Base-by-base conservation (phyloP, 2,888 invertebrate genomes). In the Athalia cordata region DNA sequence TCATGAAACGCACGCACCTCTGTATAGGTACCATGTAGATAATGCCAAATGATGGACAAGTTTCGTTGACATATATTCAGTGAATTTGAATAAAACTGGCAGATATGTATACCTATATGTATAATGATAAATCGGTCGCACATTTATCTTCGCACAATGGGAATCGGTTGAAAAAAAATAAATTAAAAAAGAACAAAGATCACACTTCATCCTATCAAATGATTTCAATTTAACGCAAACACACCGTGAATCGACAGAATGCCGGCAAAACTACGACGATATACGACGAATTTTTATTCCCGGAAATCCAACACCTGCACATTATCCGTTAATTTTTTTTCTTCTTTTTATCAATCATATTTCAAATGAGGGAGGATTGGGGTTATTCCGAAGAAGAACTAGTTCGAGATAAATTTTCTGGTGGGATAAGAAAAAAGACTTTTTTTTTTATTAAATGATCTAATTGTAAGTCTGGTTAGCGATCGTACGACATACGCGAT, bases 171-270 rank as follows among this genome's bases (percentile, higher is more conserved):
- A 68, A 68, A 52, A 68, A 29, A 29, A 29, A 1, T 29, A 29
- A 29, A 29, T 29, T 1, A 29, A 29, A 29, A 29, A 2, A 29
- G 29, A 29, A 29, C 29, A 29, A 29, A 68, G 68, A 68, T 68
- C 55, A 68, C 55, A 68, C 68, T 55, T 68, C 68, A 55, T 68
- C 55, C 68, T 50, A 68, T 55, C 68, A 52, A 68, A 68, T 68
- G 68, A 68, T 68, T 52, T 68, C 68, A 68, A 68, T 68, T 68
- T 68, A 68, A 68, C 68, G 68, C 68, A 68, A 68, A 68, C 68
- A 68, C 55, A 68, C 68, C 68, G 68, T 68, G 68, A 68, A 68
- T 68, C 52, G 68, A 68, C 68, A 52, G 55, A 68, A 55, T 52
- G 68, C 68, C 68, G 43, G 49, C 13, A 5, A 59, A n/a, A n/a